A percentile compares a stretch with the other conserved stretches of the same genome.
phyloP scores from a whole-genome alignment of 2,888 invertebrate species.

The Chloromyia formosa region DNA sequence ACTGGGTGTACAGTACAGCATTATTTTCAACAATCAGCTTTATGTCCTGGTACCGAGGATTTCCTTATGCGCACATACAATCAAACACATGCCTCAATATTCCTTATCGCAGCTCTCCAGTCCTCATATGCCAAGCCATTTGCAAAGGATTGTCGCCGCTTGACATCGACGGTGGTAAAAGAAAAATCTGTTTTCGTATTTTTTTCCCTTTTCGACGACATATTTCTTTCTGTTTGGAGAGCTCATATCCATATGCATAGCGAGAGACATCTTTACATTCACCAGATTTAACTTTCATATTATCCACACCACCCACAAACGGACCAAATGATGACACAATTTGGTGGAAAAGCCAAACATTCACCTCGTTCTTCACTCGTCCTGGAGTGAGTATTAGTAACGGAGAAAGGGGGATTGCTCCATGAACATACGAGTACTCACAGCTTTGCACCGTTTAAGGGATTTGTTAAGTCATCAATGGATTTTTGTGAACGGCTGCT shows the following conservation, averaged over 20 bases:
- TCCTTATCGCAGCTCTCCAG: slow-evolving; percentile 48
- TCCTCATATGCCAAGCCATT: slow-evolving; percentile 36
- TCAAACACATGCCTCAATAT: slow-evolving; percentile 47
- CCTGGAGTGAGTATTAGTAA: neutral
- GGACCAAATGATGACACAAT: slow-evolving; percentile 42
- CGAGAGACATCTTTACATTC: slow-evolving; percentile 41
- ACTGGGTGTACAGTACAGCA: too few species aligned
- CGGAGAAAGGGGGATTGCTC: neutral
- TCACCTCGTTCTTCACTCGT: neutral
- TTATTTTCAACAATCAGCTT: slow-evolving; percentile 63
- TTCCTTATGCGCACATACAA: slow-evolving; percentile 38
- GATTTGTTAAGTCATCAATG: too few species aligned
- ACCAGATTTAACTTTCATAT: slow-evolving; percentile 50
- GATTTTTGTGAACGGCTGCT: too few species aligned
- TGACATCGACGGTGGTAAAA: slow-evolving; percentile 15
- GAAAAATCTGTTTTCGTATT: slow-evolving; percentile 30
- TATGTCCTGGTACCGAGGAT: slow-evolving; percentile 59
- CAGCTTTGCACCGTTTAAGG: too few species aligned
- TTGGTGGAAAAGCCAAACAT: neutral
- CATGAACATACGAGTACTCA: neutral
- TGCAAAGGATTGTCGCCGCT: slow-evolving; percentile 19
- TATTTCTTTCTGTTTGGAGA: slow-evolving; percentile 41
- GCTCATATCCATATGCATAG: slow-evolving; percentile 47
- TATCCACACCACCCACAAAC: slow-evolving; percentile 45
- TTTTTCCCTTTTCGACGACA: slow-evolving; percentile 36